Percentiles rank a stretch among this genome's conserved stretches.
These are phyloP conservation scores for Sminthurides bifidus DNA, from an alignment of 1,140 invertebrate genomes.

Conservation along the genomic window DNA sequence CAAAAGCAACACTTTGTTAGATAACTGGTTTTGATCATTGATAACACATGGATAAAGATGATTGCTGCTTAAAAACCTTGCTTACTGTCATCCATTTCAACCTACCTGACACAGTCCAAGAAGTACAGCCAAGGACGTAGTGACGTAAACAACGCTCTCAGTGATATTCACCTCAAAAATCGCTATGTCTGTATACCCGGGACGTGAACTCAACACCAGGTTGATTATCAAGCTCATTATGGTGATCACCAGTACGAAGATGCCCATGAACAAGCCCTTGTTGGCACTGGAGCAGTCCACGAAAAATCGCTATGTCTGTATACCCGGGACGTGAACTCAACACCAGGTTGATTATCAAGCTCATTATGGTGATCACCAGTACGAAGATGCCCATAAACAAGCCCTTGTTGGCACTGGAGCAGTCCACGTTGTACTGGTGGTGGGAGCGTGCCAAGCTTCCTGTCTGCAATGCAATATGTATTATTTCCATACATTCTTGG, in stretches of 20 bases:
- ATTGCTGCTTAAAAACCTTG: too few relatives aligned
- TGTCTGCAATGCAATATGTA: neutral
- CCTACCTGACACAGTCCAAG: slow-evolving; percentile 64
- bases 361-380: slow-evolving; percentile 84
- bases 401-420: slow-evolving; percentile 87
- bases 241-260: slow-evolving; percentile 78
- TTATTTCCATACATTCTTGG: neutral
- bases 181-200: slow-evolving; percentile 50
- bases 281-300: slow-evolving; percentile 87
- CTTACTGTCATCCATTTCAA: too few relatives aligned
- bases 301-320: slow-evolving; percentile 56
- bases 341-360: slow-evolving; percentile 87
- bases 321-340: slow-evolving; percentile 62
- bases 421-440: slow-evolving; percentile 87
- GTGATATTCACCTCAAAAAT: slow-evolving; percentile 82
- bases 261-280: slow-evolving; percentile 81
- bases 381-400: slow-evolving; percentile 86
- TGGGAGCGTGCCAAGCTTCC: slow-evolving; percentile 48
- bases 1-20: too few relatives aligned
- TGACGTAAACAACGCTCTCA: slow-evolving; percentile 73
- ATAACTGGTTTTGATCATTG: too few relatives aligned
- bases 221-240: slow-evolving; percentile 90
- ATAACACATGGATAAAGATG: too few relatives aligned
- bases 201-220: slow-evolving; percentile 78
- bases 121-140: slow-evolving; percentile 70